A percentile compares a stretch with the other conserved stretches of the same genome.
phyloP scores from a whole-genome alignment of 2,113 vertebrate genomes.

The Apodemus speciosus region DNA sequence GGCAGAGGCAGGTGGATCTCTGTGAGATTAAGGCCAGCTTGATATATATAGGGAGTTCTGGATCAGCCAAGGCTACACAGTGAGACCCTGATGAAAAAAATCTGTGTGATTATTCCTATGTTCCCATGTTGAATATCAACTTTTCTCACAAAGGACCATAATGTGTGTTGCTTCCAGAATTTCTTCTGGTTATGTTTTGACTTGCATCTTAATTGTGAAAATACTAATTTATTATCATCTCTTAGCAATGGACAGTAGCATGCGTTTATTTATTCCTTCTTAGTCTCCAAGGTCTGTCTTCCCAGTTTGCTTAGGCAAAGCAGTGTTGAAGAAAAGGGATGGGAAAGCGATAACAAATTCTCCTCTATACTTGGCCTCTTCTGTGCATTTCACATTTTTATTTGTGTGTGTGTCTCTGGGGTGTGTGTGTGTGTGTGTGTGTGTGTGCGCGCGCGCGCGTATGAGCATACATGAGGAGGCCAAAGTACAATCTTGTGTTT shows the following conservation, averaged over 20 bases:
- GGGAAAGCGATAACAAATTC: background rate
- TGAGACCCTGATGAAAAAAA: background rate
- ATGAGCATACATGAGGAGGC: background rate
- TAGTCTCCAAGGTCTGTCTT: conserved; percentile 10
- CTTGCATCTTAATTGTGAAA: conserved; percentile 42
- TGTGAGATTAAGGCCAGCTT: background rate
- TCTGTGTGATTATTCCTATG: conserved; percentile 11
- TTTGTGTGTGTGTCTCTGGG: background rate
- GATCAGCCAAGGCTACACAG: background rate
- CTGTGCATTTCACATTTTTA: background rate
- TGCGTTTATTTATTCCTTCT: background rate
- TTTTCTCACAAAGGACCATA: conserved; percentile 33
- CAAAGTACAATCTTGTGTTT: background rate
- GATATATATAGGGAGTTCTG: background rate
- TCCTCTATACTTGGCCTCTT: background rate
- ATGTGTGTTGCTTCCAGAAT: background rate
- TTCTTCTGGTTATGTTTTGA: background rate
- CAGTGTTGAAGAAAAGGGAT: background rate
- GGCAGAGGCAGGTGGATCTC: background rate
- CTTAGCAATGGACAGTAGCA: background rate
- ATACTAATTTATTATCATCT: conserved; percentile 6
- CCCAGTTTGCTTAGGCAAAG: conserved; percentile 3
- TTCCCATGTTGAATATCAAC: conserved; percentile 31
- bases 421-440: background rate
- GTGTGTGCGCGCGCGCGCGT: background rate